These are phyloP conservation scores for Loriculus beryllinus DNA, from an alignment of 2,797 vertebrate genomes.

Conservation along the genomic window DNA sequence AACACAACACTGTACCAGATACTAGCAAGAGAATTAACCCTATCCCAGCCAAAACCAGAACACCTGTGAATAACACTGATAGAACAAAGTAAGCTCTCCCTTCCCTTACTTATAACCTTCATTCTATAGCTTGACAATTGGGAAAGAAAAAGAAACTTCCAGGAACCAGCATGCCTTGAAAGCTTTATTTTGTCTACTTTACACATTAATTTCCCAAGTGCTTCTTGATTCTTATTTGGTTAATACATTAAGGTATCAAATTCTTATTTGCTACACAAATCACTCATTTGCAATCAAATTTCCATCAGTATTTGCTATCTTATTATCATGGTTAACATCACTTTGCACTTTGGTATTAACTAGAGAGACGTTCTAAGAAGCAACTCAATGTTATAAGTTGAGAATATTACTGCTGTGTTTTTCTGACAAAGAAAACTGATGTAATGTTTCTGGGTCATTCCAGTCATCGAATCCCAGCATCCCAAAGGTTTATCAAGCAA, in stretches of 20 bases:
- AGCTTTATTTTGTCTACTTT: constrained; percentile 41
- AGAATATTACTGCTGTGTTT: neutral
- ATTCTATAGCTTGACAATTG: neutral
- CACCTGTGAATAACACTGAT: neutral
- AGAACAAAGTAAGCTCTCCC: neutral
- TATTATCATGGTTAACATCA: constrained; percentile 48
- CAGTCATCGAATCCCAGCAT: constrained; percentile 2
- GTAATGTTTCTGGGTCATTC: neutral
- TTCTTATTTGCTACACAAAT: constrained; percentile 56
- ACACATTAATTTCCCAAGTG: constrained; percentile 65
- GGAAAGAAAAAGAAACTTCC: neutral
- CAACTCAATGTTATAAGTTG: neutral
- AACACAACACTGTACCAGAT: neutral
- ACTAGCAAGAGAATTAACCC: neutral
- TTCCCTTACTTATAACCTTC: neutral
- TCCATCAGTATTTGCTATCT: constrained; percentile 41
- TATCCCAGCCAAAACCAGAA: neutral
- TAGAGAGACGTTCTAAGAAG: constrained; percentile 29
- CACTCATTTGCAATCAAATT: constrained; percentile 53
- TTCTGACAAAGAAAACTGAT: constrained; percentile 37
- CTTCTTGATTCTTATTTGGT: constrained; percentile 41
- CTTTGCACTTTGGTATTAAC: constrained; percentile 39
- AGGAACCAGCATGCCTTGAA: constrained; percentile 6
- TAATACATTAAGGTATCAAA: constrained; percentile 42
- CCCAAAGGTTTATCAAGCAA: constrained; percentile 22